Conservation (phyloP, 1,140 invertebrate genomes). For the Chrysoperla carnea region DNA sequence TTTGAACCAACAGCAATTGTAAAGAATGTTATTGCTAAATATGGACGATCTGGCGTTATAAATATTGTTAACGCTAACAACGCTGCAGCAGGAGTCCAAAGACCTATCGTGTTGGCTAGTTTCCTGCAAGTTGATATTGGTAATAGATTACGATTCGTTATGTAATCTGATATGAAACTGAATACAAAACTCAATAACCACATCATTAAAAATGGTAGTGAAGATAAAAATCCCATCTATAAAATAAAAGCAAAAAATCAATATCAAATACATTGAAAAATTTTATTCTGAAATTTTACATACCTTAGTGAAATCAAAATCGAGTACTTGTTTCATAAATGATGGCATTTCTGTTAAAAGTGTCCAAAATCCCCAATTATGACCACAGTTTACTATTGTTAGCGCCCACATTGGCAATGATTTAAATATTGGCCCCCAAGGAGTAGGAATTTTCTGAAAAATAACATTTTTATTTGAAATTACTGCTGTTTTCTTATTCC, state of each 20-base stretch:
- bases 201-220: too few relatives aligned
- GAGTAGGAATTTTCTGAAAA: constrained; percentile 11
- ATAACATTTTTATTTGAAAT: too few relatives aligned
- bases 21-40: constrained; percentile 36
- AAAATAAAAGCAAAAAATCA: too few relatives aligned
- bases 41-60: too few relatives aligned
- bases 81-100: too few relatives aligned
- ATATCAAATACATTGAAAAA: too few relatives aligned
- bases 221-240: too few relatives aligned
- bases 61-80: too few relatives aligned
- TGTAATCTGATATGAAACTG: constrained; percentile 39
- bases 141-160: constrained; percentile 32
- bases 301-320: constrained; percentile 37
- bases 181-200: constrained; percentile 32
- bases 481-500: too few relatives aligned
- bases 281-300: too few relatives aligned
- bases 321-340: constrained; percentile 46
- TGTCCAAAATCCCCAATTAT: constrained; percentile 47
- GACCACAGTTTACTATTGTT: constrained; percentile 39
- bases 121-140: constrained; percentile 37
- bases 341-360: constrained; percentile 53
- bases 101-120: constrained; percentile 35
- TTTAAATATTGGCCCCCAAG: constrained; percentile 44
- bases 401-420: constrained; percentile 44
- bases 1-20: constrained; percentile 56